phyloP scores from a whole-genome alignment of 2,888 invertebrate genomes.

The Rhingia campestris region DNA sequence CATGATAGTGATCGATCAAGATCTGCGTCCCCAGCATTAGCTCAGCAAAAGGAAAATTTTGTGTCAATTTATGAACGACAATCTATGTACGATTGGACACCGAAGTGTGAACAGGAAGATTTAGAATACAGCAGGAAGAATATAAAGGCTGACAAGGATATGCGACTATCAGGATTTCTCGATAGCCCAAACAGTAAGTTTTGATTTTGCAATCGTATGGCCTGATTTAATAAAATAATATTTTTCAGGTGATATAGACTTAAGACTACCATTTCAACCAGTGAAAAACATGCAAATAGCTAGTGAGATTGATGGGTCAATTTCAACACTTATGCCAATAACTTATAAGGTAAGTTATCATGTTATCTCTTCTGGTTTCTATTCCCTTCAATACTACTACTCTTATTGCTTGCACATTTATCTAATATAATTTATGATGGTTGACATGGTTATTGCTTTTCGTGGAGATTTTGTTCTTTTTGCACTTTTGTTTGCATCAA shows the following conservation, averaged over 20 bases:
- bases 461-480: neutral
- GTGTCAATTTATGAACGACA: constrained; percentile 77
- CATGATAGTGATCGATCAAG: constrained; percentile 54
- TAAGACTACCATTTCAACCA: constrained; percentile 91
- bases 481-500: neutral
- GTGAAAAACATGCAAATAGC: constrained; percentile 92
- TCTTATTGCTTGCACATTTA: neutral
- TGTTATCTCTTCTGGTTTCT: neutral
- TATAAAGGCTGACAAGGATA: constrained; percentile 78
- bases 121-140: constrained; percentile 67
- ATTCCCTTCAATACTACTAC: neutral
- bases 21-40: constrained; percentile 76
- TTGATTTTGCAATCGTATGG: neutral
- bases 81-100: constrained; percentile 80
- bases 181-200: constrained; percentile 75
- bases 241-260: constrained; percentile 87
- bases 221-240: neutral
- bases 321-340: constrained; percentile 90
- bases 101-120: constrained; percentile 75
- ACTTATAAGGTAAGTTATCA: constrained; percentile 85
- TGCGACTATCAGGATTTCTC: constrained; percentile 76
- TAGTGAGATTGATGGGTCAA: constrained; percentile 92
- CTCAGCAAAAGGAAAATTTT: constrained; percentile 77
- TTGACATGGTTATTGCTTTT: neutral
- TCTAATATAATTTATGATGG: neutral